Conservation (phyloP, 2,797 vertebrate genomes). For the Cossypha caffra region DNA sequence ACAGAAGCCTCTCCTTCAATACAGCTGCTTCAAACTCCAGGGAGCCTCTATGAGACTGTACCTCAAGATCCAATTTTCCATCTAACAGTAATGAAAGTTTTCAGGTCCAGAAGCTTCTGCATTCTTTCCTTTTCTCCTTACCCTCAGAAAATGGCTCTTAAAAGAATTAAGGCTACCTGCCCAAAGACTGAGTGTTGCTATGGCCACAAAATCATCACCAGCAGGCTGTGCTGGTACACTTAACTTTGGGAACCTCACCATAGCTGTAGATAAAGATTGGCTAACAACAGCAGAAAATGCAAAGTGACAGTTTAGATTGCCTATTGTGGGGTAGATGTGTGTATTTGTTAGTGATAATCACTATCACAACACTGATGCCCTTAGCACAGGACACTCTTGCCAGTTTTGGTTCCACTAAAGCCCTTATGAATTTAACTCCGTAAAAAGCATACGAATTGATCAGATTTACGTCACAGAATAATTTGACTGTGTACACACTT, state of each 20-base stretch:
- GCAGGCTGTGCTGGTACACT: background rate
- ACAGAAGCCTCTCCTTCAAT: background rate
- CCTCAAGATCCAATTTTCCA: background rate
- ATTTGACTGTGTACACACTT: background rate
- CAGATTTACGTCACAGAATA: background rate
- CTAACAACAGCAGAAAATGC: background rate
- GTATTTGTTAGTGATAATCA: background rate
- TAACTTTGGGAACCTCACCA: background rate
- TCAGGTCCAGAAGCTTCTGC: background rate
- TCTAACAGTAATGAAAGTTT: background rate
- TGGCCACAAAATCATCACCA: background rate
- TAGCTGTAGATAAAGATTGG: background rate
- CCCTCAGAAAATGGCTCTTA: background rate
- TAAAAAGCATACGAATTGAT: background rate
- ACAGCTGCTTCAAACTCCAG: background rate
- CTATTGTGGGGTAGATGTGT: background rate
- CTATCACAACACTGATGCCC: background rate
- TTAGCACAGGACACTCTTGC: background rate
- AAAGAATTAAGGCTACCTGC: background rate
- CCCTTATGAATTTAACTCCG: background rate
- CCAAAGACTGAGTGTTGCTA: background rate
- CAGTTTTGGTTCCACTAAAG: background rate
- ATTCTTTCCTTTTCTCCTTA: background rate
- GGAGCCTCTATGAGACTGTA: background rate
- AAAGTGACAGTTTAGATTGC: background rate